A percentile compares a stretch with the other conserved stretches of the same genome.
Conservation (phyloP, 2,797 vertebrate species). For the Pseudomugil tenellus region DNA sequence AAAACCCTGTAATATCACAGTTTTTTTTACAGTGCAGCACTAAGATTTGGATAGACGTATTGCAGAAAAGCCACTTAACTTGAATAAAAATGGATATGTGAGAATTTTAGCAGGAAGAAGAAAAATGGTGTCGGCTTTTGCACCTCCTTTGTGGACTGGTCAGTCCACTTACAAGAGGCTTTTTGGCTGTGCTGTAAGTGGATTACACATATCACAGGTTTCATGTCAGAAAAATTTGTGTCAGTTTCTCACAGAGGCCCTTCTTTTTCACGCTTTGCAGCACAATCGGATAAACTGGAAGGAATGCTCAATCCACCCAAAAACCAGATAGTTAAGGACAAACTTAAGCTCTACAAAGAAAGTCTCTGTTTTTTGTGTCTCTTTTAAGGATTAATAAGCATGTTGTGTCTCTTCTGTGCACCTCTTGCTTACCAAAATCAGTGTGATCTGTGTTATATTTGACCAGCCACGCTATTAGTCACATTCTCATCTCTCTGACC, state of each 20-base stretch:
- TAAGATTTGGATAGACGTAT: conserved; percentile 9
- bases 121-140: conserved; percentile 12
- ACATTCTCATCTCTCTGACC: conserved; percentile 3
- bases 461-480: conserved; percentile 1
- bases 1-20: too few relatives aligned
- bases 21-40: not conserved
- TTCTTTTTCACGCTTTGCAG: conserved; percentile 46
- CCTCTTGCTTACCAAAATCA: not conserved
- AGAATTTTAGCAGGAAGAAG: conserved; percentile 16
- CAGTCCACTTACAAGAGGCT: conserved; percentile 58
- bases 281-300: conserved; percentile 49
- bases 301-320: conserved; percentile 15
- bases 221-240: conserved; percentile 71
- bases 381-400: not conserved
- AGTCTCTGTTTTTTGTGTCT: conserved; percentile 3
- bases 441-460: not conserved
- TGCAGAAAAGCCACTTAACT: not conserved
- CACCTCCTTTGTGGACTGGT: conserved; percentile 35
- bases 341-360: conserved; percentile 1
- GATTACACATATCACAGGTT: conserved; percentile 76
- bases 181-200: conserved; percentile 61
- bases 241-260: conserved; percentile 51
- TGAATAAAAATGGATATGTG: conserved; percentile 2
- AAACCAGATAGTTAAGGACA: not conserved
- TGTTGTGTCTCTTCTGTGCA: not conserved